phyloP scores from a whole-genome alignment of 2,888 invertebrate species.

The Electrophaes corylata region DNA sequence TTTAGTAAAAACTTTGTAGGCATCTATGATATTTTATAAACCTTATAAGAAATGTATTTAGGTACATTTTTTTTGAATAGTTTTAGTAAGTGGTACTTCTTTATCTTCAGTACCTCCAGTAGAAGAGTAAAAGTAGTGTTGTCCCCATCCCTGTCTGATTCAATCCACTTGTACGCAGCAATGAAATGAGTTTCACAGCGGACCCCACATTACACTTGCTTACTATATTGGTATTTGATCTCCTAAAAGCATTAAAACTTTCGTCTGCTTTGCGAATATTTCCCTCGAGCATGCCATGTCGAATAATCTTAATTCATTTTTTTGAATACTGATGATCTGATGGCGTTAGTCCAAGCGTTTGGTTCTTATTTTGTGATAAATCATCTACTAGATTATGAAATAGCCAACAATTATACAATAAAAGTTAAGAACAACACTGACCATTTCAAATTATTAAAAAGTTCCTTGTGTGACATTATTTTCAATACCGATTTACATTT shows the following conservation, averaged over 20 bases:
- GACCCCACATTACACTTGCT: conserved; percentile 41
- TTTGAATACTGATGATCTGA: no score
- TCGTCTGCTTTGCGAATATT: conserved; percentile 22
- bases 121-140: not conserved
- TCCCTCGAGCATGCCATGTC: no score
- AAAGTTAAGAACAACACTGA: not conserved
- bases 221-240: conserved; percentile 51
- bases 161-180: conserved; percentile 58
- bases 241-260: conserved; percentile 51
- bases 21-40: no score
- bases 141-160: conserved; percentile 37
- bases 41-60: no score
- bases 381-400: no score
- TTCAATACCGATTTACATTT: not conserved
- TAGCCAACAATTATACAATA: not conserved
- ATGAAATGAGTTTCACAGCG: conserved; percentile 70
- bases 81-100: no score
- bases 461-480: not conserved
- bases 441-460: not conserved
- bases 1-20: no score
- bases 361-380: no score
- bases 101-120: no score
- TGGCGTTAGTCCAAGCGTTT: no score
- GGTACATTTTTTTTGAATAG: no score
- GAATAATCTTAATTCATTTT: no score